Conservation (phyloP, 2,888 invertebrate genomes). For the Agrypnus murinus region DNA sequence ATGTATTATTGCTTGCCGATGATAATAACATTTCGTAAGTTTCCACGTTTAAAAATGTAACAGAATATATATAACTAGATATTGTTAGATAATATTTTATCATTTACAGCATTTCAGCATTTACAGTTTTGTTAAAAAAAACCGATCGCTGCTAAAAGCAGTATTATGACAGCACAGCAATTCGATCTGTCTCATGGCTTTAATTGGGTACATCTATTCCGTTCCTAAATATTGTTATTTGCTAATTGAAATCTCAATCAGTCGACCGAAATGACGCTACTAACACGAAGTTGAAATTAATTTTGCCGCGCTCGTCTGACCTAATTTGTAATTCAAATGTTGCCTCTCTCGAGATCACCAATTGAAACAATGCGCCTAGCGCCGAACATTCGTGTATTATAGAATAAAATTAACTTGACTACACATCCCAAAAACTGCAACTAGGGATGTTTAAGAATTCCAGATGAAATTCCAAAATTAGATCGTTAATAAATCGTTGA, state of each 20-base stretch:
- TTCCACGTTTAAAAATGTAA: too few species aligned
- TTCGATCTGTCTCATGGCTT: constrained; percentile 47
- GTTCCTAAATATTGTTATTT: constrained; percentile 66
- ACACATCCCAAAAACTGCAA: too few species aligned
- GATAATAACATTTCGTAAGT: too few species aligned
- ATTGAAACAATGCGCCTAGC: constrained; percentile 52
- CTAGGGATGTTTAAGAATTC: too few species aligned
- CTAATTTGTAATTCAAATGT: constrained; percentile 68
- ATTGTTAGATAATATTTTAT: too few species aligned
- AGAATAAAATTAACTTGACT: constrained; percentile 48
- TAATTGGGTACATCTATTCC: constrained; percentile 64
- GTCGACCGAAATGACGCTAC: constrained; percentile 58
- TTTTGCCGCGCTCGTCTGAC: constrained; percentile 61
- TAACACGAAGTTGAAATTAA: constrained; percentile 67
- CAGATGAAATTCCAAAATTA: too few species aligned
- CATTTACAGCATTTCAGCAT: too few species aligned
- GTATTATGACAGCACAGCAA: background rate
- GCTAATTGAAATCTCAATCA: constrained; percentile 61
- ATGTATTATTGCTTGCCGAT: constrained; percentile 3
- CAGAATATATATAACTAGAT: too few species aligned
- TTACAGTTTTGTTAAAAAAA: too few species aligned
- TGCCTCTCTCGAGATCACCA: constrained; percentile 53
- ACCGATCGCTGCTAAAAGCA: too few species aligned
- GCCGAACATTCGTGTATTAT: constrained; percentile 41
- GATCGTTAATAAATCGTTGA: too few species aligned